Base-by-base conservation (phyloP, 2,113 vertebrate genomes). In the Serinus canaria region DNA sequence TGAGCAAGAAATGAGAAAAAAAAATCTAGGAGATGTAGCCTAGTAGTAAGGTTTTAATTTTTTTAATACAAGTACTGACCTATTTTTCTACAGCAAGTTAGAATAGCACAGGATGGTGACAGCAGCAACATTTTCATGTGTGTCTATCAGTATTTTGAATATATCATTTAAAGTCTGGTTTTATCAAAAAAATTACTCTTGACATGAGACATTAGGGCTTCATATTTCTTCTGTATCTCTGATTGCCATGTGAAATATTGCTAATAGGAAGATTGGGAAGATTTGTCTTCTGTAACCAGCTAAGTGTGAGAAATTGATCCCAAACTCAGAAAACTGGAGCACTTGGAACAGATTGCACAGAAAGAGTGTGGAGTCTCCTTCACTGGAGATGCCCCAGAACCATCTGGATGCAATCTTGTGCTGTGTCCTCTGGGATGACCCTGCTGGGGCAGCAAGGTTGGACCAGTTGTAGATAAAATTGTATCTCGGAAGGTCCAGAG, bases 71-170 rank as follows among this genome's bases (percentile, higher is more conserved):
- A 56, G 9, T 68, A 35, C 35, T 77, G 78, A 74, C 87, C 75
- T 95, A 2, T 85, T 95, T 96, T 91, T 80, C n/a, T 47, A 30
- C 15, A 64, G n/a, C 47, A 62, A 91, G 28, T 75, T 56, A 76
- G 49, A 81, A 82, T 58, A 79, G 30, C 27, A 27, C 27, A 66
- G 28, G 20, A 62, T 73, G 20, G 13, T 94, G 53, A 73, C 56
- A 91, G 31, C 9, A 79, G 46, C n/a, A 76, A 27, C 4, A 6
- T 52, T 16, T 70, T 43, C 31, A 15, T 39, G 7, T 63, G 8
- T 82, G 5, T 63, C 47, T 90, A 55, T 83, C 13, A 20, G 7
- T 56, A 60, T 82, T 76, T 73, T 58, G 67, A 60, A 68, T 56
- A 5, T 14, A 43, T 39, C 1, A 22, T 49, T 82, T 60, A 11